phyloP scores from a whole-genome alignment of 2,797 vertebrate genomes.

The Gymnopithys bicolor region DNA sequence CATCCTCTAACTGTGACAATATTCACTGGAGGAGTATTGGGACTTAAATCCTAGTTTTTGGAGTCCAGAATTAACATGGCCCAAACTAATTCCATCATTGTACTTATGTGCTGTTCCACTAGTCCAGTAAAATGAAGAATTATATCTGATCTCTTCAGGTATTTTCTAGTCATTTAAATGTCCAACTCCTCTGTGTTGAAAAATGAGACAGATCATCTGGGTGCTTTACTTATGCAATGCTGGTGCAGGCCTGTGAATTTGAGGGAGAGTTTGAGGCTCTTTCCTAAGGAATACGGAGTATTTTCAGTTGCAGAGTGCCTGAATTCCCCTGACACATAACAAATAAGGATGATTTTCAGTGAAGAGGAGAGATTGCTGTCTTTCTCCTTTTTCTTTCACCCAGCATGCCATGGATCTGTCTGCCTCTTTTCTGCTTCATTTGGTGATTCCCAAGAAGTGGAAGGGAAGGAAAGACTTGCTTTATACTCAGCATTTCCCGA shows the following conservation, averaged over 20 bases:
- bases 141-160: not conserved
- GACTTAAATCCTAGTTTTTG: not conserved
- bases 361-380: not conserved
- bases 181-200: not conserved
- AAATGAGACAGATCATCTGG: not conserved
- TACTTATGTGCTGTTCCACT: not conserved
- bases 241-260: not conserved
- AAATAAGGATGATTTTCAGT: not conserved
- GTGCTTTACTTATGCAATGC: not conserved
- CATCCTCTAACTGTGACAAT: not conserved
- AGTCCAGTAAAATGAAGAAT: not conserved
- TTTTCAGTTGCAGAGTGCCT: not conserved
- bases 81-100: not conserved
- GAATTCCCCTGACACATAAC: not conserved
- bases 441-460: not conserved
- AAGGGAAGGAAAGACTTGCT: not conserved
- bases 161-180: not conserved
- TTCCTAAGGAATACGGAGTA: not conserved
- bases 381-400: not conserved
- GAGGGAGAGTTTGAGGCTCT: not conserved
- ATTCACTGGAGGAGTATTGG: not conserved
- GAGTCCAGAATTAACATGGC: not conserved
- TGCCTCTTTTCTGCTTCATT: not conserved
- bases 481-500: not conserved
- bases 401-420: accelerated